Percentiles rank a stretch among this genome's conserved stretches.
These are phyloP conservation scores for Sakesphorus luctuosus DNA, from an alignment of 2,113 vertebrate genomes.

Conservation along the genomic window DNA sequence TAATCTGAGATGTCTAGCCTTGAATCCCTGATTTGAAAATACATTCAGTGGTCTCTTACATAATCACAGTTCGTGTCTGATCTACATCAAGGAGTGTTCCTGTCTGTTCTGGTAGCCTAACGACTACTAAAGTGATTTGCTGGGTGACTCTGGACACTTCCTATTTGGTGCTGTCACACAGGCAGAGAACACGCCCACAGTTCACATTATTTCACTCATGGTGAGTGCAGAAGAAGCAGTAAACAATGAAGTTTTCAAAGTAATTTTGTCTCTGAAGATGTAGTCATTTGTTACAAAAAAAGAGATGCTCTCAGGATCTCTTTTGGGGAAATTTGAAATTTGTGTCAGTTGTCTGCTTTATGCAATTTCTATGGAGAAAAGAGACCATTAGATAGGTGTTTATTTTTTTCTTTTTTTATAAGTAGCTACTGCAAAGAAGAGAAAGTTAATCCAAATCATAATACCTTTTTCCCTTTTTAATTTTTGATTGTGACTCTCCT, in stretches of 20 bases:
- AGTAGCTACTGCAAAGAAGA: not conserved
- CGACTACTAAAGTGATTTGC: not conserved
- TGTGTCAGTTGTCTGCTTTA: not conserved
- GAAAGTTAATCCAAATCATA: not conserved
- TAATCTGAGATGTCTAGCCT: not conserved
- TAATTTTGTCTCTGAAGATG: not conserved
- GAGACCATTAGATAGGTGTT: not conserved
- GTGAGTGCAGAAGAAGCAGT: not conserved
- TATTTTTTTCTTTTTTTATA: not conserved
- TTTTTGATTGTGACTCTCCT: not conserved
- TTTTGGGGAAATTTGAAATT: not conserved
- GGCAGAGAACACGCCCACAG: not conserved
- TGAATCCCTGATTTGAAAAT: conserved; percentile 7
- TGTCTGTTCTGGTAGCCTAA: conserved; percentile 2
- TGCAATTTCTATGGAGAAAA: not conserved
- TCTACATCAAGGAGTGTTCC: conserved; percentile 23
- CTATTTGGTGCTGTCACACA: not conserved
- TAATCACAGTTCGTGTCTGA: conserved; percentile 30
- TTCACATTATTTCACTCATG: not conserved
- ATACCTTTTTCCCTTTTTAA: not conserved
- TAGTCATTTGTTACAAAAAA: not conserved
- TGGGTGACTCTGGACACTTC: not conserved
- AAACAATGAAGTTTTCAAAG: not conserved
- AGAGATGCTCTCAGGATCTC: not conserved
- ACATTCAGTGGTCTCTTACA: conserved; percentile 13